These are phyloP conservation scores for Pandemis corylana DNA, from an alignment of 2,888 invertebrate genomes.

Conservation along the genomic window DNA sequence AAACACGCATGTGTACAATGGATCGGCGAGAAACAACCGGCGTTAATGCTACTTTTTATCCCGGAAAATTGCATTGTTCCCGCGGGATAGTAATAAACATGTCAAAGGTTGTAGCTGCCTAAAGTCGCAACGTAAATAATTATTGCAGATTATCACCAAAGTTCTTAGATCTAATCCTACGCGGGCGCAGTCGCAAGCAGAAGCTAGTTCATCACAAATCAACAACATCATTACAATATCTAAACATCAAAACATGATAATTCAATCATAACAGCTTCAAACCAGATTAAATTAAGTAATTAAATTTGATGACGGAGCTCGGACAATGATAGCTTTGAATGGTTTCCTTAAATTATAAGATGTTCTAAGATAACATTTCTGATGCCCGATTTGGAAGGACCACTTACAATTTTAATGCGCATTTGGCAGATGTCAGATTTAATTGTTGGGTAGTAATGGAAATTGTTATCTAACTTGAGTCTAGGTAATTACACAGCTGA, in stretches of 20 bases:
- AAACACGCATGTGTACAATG: too few species aligned
- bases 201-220: neutral
- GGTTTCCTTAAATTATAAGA: neutral
- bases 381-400: neutral
- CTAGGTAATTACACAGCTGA: too few species aligned
- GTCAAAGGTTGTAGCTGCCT: too few species aligned
- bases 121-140: too few species aligned
- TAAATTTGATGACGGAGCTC: conserved; percentile 8
- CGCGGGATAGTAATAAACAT: too few species aligned
- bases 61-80: too few species aligned
- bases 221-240: neutral
- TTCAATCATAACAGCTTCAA: neutral
- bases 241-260: neutral
- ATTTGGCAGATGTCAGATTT: conserved; percentile 7
- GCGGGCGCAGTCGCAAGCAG: too few species aligned
- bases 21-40: too few species aligned
- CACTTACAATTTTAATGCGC: neutral
- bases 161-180: too few species aligned
- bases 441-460: neutral
- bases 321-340: neutral
- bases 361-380: neutral
- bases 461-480: neutral
- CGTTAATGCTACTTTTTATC: too few species aligned
- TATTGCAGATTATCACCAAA: too few species aligned
- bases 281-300: neutral